These are phyloP conservation scores for Phoxinus phoxinus DNA, from an alignment of 2,113 vertebrate genomes.

Conservation along the genomic window DNA sequence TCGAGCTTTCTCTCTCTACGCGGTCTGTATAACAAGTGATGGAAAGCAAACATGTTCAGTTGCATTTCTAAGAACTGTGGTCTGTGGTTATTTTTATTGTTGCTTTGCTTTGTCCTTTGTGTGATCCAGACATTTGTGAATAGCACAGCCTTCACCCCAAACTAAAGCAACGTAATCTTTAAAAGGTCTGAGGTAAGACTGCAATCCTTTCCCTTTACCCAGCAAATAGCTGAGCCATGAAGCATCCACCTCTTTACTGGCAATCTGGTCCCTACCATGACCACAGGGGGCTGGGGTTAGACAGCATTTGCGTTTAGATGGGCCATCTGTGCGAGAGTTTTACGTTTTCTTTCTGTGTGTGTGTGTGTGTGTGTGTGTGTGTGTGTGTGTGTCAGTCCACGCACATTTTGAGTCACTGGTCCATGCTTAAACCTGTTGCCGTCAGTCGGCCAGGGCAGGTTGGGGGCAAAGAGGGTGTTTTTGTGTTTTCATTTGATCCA, in stretches of 20 bases:
- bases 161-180: conserved; percentile 42
- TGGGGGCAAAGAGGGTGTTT: conserved; percentile 61
- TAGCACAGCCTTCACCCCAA: conserved; percentile 43
- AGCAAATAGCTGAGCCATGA: conserved; percentile 82
- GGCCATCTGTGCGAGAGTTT: conserved; percentile 76
- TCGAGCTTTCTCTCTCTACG: conserved; percentile 1
- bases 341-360: conserved; percentile 43
- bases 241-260: conserved; percentile 80
- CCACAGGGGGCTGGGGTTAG: conserved; percentile 77
- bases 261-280: conserved; percentile 70
- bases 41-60: conserved; percentile 48
- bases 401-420: conserved; percentile 63
- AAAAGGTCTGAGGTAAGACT: conserved; percentile 75
- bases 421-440: conserved; percentile 78
- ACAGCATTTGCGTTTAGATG: conserved; percentile 74
- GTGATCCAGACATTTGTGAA: conserved; percentile 27
- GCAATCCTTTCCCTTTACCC: conserved; percentile 79
- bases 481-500: conserved; percentile 75
- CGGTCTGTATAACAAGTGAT: conserved; percentile 39
- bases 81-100: conserved; percentile 38
- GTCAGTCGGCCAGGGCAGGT: conserved; percentile 76
- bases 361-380: conserved; percentile 22
- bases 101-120: conserved; percentile 37
- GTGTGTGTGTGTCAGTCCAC: conserved; percentile 19
- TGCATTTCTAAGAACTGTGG: conserved; percentile 56